These are phyloP conservation scores for Hemitrygon akajei DNA, from an alignment of 2,797 vertebrate genomes.

Conservation along the genomic window DNA sequence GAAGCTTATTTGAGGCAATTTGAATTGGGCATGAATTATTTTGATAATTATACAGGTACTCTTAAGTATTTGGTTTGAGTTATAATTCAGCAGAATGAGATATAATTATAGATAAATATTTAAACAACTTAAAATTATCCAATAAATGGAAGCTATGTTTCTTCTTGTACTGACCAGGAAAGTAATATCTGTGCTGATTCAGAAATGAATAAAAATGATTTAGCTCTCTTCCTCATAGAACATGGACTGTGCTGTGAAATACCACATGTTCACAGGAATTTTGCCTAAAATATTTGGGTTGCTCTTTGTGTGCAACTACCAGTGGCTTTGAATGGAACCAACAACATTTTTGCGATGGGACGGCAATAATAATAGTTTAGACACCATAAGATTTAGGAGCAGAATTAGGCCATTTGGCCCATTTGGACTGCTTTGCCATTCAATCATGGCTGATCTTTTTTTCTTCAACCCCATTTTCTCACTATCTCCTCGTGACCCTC, in stretches of 20 bases:
- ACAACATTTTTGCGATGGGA: too few species aligned
- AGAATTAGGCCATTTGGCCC: not conserved
- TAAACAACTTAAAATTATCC: not conserved
- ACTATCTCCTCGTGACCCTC: too few species aligned
- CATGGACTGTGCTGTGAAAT: not conserved
- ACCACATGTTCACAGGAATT: not conserved
- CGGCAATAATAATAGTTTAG: too few species aligned
- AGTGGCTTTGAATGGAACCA: too few species aligned
- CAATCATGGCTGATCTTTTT: not conserved
- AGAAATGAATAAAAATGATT: not conserved
- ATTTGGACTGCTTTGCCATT: not conserved
- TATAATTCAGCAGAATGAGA: not conserved
- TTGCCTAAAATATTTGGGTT: not conserved
- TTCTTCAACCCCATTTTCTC: not conserved
- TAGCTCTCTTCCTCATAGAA: not conserved
- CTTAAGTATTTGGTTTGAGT: not conserved
- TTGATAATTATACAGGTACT: not conserved
- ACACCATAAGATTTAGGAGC: not conserved
- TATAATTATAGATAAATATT: constrained; percentile 29
- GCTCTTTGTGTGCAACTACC: too few species aligned
- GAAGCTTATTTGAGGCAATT: not conserved
- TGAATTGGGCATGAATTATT: not conserved
- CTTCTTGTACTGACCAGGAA: not conserved
- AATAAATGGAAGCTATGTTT: not conserved
- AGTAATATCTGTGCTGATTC: not conserved